phyloP scores from a whole-genome alignment of 2,888 invertebrate species.

The Ochropacha duplaris region DNA sequence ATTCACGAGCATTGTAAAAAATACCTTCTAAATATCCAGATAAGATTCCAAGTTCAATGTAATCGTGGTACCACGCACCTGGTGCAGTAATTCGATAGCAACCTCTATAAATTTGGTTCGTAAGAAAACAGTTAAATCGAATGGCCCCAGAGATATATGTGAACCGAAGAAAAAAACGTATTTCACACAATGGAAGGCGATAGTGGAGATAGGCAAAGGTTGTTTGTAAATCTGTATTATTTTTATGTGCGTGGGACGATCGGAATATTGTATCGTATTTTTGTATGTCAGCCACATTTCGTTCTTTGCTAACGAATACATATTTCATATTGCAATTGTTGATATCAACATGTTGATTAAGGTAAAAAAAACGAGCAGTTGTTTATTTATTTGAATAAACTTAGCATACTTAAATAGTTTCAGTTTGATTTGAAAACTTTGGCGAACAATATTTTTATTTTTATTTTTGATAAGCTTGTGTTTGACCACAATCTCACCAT shows the following conservation, averaged over 20 bases:
- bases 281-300: not conserved
- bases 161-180: conserved; percentile 58
- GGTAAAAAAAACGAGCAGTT: not conserved
- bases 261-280: not conserved
- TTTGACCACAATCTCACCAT: no score
- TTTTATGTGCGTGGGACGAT: conserved; percentile 2
- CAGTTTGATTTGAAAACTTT: no score
- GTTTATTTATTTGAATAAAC: no score
- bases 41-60: conserved; percentile 12
- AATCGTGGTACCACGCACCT: conserved; percentile 14
- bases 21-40: not conserved
- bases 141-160: conserved; percentile 68
- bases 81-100: conserved; percentile 16
- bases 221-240: conserved; percentile 30
- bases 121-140: conserved; percentile 79
- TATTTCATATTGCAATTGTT: not conserved
- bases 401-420: no score
- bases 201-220: conserved; percentile 27
- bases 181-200: conserved; percentile 30
- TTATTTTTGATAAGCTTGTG: no score
- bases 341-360: not conserved
- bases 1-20: not conserved
- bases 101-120: conserved; percentile 65
- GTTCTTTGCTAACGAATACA: not conserved
- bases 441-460: no score